phyloP scores from a whole-genome alignment of 1,140 invertebrate species.

The Rhagoletis zephyria region DNA sequence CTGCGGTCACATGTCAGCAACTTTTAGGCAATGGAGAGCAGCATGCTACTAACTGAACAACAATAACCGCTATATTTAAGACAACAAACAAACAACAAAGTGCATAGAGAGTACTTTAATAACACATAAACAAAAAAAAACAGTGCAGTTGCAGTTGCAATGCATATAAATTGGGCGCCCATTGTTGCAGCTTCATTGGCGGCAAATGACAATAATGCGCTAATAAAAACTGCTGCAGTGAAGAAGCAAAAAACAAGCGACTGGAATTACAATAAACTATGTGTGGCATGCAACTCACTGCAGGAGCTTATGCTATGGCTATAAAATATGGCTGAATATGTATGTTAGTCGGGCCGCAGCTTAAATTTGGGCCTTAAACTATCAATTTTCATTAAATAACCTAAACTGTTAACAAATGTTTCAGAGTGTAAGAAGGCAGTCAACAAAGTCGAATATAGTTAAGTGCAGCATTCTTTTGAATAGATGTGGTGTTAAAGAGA shows the following conservation, averaged over 20 bases:
- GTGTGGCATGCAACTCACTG: neutral
- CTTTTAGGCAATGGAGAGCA: neutral
- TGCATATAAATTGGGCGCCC: neutral
- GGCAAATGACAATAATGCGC: neutral
- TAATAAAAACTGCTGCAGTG: conserved; percentile 30
- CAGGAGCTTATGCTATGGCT: neutral
- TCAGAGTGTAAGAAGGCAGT: too few species aligned
- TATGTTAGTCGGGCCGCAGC: neutral
- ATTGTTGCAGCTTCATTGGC: conserved; percentile 3
- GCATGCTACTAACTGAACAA: neutral
- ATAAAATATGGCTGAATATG: neutral
- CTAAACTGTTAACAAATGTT: too few species aligned
- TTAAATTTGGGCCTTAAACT: neutral
- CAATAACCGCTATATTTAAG: neutral
- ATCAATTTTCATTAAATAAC: too few species aligned
- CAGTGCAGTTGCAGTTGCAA: neutral
- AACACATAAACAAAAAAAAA: neutral
- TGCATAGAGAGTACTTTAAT: neutral
- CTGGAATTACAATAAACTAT: neutral
- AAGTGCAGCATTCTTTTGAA: too few species aligned
- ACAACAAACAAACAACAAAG: neutral
- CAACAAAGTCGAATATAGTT: too few species aligned
- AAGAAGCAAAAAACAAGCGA: neutral
- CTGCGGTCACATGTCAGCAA: too few species aligned
- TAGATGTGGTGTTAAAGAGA: too few species aligned